Base-by-base conservation (phyloP, 2,797 vertebrate genomes). In the Muraenolepis orangiensis region DNA sequence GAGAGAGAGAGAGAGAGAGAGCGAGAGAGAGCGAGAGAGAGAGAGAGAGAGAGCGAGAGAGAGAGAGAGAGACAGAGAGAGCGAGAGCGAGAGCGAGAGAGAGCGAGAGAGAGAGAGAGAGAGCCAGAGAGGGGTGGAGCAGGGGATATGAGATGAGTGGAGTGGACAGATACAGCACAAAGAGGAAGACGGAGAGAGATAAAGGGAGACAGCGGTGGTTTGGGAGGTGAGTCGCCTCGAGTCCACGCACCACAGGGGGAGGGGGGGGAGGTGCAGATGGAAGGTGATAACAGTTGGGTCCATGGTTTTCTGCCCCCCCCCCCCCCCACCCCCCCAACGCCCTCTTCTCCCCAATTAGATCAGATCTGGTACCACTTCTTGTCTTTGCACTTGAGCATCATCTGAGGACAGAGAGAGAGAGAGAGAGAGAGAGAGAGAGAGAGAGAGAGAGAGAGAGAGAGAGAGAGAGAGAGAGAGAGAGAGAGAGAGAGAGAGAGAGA, bases 341-440 rank as follows among this genome's bases (percentile, higher is more conserved):
- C 42, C 18, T 46, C 42, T 76, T 46, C 6, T 77, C 79, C 36
- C 84, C 4, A 38, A 90, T 99, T 95, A 99, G 95, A 99, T 99
- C 95, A 99, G 95, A 99, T 96, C 87, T 99, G 98, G 94, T 99
- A 99, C 98, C 98, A 99, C 86, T 98, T 99, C 90, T 99, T 99
- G 92, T 99, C 98, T 94, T 99, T 99, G 93, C 95, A 99, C 93
- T 99, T 99, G 89, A 98, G 88, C 98, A 99, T 99, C 96, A 99
- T 98, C 98, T 99, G 87, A 29, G 84, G 81, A 83, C 10, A 80
- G 31, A 85, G 46, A 51, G 80, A 8, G 75, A 75, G 57, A 76
- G 2, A 0, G 16, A 20, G 42, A 16, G 14, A 46, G 16, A 46
- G 16, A 42, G 40, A 42, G 16, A 42, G 40, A 42, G 40, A 12